Conservation (phyloP, 1,140 invertebrate species). For the Lutraria rhynchaena region DNA sequence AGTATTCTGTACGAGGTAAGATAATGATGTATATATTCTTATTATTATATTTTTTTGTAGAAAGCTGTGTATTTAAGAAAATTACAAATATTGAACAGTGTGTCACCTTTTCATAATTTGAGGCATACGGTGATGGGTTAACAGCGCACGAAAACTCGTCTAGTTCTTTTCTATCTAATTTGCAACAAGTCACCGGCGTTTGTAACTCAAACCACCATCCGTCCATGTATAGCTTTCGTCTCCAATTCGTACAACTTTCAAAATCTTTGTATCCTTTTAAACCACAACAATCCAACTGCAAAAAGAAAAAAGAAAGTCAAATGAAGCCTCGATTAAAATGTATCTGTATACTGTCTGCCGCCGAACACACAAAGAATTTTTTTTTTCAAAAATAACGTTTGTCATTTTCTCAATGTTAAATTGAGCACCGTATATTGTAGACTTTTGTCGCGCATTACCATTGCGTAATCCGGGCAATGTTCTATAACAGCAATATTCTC, state of each 20-base stretch:
- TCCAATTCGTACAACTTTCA: background rate
- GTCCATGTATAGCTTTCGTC: constrained; percentile 31
- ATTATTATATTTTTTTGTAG: too few species aligned
- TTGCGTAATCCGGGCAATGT: too few species aligned
- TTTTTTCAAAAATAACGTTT: background rate
- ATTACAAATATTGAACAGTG: too few species aligned
- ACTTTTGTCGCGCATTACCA: too few species aligned
- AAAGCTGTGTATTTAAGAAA: too few species aligned
- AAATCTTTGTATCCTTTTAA: constrained; percentile 31
- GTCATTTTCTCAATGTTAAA: background rate
- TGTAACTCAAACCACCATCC: constrained; percentile 42
- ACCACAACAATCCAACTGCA: constrained; percentile 35
- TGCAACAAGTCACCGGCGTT: constrained; percentile 45
- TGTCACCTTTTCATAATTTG: constrained; percentile 22
- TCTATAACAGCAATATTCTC: too few species aligned
- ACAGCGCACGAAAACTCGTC: constrained; percentile 45
- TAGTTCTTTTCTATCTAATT: background rate
- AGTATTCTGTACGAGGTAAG: too few species aligned
- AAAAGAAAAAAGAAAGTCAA: background rate
- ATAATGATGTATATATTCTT: too few species aligned
- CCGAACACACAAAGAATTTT: background rate
- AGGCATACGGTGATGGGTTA: constrained; percentile 12
- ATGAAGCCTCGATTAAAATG: background rate
- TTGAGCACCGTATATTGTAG: too few species aligned
- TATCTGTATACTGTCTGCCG: background rate